Percentiles rank a stretch among this genome's conserved stretches.
These are phyloP conservation scores for Dermochelys coriacea DNA, from an alignment of 2,797 vertebrate species.

Conservation along the genomic window DNA sequence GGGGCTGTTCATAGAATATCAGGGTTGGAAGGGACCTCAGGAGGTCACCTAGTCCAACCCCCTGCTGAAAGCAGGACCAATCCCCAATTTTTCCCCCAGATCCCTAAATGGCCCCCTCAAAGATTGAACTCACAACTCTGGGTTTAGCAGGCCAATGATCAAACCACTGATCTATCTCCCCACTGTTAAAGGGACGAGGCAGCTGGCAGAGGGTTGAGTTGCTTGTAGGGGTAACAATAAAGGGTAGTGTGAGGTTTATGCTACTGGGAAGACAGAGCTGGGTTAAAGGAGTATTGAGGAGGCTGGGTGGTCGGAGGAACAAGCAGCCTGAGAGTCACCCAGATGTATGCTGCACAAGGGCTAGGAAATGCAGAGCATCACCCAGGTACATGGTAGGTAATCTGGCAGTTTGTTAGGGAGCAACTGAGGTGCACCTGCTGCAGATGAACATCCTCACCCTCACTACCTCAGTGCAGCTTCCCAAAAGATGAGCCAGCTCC, in stretches of 20 bases:
- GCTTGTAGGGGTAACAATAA: background rate
- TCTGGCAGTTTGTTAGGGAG: background rate
- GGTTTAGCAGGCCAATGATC: no score
- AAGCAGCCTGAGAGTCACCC: background rate
- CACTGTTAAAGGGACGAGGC: background rate
- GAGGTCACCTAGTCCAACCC: no score
- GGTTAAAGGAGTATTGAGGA: background rate
- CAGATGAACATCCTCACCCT: constrained; percentile 40
- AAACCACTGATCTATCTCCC: no score
- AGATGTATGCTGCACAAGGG: background rate
- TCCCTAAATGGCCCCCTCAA: no score
- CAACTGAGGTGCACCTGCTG: constrained; percentile 9
- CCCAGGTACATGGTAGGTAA: background rate
- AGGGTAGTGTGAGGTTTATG: background rate
- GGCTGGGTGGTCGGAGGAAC: constrained; percentile 13
- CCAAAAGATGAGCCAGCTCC: constrained; percentile 30
- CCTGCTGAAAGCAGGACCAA: no score
- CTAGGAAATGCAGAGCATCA: background rate
- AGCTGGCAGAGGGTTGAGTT: background rate
- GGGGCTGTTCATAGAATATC: no score
- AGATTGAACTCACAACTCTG: no score
- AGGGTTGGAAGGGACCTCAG: no score
- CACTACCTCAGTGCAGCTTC: background rate
- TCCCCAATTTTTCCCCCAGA: no score
- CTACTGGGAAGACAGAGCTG: background rate